phyloP scores from a whole-genome alignment of 1,140 invertebrate species.

The Eupristina koningsbergeri region DNA sequence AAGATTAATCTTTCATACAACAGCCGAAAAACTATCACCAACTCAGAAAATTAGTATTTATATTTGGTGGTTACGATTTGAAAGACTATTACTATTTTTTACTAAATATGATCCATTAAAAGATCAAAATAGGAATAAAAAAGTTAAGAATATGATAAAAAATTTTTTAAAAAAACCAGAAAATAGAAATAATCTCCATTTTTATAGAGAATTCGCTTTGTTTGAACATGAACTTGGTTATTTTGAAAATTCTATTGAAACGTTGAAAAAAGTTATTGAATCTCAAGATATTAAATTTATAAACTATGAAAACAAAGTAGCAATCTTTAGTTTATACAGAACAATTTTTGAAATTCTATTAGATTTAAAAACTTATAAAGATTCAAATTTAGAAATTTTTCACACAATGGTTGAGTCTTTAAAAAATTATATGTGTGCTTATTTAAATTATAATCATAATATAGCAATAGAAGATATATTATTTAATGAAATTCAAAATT shows the following conservation, averaged over 20 bases:
- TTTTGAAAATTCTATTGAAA: conserved; percentile 67
- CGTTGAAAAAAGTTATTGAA: conserved; percentile 72
- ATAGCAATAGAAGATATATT: conserved; percentile 43
- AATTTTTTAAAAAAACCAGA: conserved; percentile 73
- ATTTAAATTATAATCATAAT: conserved; percentile 25
- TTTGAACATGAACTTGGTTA: conserved; percentile 75
- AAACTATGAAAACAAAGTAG: conserved; percentile 60
- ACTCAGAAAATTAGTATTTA: conserved; percentile 70
- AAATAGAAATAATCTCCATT: conserved; percentile 75
- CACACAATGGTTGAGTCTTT: conserved; percentile 9
- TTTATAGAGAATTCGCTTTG: conserved; percentile 78
- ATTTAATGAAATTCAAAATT: conserved; percentile 44
- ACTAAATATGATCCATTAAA: conserved; percentile 69
- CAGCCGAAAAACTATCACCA: conserved; percentile 61
- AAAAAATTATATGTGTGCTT: neutral
- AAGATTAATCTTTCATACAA: conserved; percentile 62
- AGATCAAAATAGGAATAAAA: conserved; percentile 67
- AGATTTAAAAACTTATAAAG: conserved; percentile 53
- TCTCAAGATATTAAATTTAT: conserved; percentile 58
- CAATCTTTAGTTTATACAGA: conserved; percentile 69
- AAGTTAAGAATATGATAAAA: conserved; percentile 74
- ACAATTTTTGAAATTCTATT: conserved; percentile 70
- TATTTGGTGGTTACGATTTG: conserved; percentile 77
- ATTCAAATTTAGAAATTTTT: conserved; percentile 14
- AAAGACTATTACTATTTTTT: conserved; percentile 74